These are phyloP conservation scores for Cottus gobio DNA, from an alignment of 2,113 vertebrate species.

Conservation along the genomic window DNA sequence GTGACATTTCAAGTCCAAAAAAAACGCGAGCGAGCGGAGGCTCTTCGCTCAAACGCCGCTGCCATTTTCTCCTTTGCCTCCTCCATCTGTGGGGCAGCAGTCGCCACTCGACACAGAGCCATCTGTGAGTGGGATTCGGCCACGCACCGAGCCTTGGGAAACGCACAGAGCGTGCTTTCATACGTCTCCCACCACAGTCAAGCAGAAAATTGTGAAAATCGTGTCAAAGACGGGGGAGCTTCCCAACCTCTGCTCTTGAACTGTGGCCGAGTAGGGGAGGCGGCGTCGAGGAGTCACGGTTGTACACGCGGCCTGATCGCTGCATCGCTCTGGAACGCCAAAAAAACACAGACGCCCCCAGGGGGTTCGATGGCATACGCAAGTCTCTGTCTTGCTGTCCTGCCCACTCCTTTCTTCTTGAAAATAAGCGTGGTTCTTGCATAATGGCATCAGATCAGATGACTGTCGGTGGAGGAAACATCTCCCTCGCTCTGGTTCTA, in stretches of 20 bases:
- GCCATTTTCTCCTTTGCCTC: constrained; percentile 37
- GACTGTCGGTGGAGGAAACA: constrained; percentile 63
- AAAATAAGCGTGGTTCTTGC: constrained; percentile 61
- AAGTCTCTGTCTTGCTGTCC: constrained; percentile 54
- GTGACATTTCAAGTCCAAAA: constrained; percentile 2
- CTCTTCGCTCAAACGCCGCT: constrained; percentile 25
- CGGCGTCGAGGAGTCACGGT: constrained; percentile 55
- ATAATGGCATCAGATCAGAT: constrained; percentile 72
- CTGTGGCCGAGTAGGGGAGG: constrained; percentile 40
- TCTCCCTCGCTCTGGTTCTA: constrained; percentile 36
- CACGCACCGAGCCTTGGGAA: constrained; percentile 51
- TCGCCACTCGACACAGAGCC: constrained; percentile 62
- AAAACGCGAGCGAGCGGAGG: not conserved
- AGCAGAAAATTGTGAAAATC: constrained; percentile 76
- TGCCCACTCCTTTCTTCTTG: constrained; percentile 36
- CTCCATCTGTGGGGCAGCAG: constrained; percentile 65
- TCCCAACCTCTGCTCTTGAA: constrained; percentile 68
- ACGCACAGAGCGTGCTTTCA: constrained; percentile 71
- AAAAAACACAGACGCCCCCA: constrained; percentile 55
- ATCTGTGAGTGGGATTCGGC: constrained; percentile 70
- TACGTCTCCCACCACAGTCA: constrained; percentile 68
- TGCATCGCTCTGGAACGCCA: constrained; percentile 63
- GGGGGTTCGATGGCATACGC: constrained; percentile 65
- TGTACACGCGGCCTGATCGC: constrained; percentile 55
- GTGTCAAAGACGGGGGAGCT: constrained; percentile 73